Base-by-base conservation (phyloP, 2,797 vertebrate species). In the Lacerta viridis region DNA sequence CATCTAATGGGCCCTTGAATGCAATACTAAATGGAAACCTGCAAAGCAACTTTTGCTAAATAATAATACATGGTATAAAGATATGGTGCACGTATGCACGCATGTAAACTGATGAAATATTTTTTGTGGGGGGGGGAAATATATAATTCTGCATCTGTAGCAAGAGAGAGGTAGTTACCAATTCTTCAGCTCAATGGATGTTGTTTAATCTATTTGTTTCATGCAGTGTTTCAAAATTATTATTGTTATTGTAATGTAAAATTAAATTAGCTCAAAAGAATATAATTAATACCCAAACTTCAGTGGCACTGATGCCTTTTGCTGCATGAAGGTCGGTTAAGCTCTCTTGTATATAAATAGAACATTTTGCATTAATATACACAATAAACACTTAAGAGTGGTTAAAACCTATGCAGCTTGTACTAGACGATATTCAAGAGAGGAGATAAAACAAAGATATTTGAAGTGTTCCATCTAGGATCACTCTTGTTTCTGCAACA, bases 181-280 rank as follows among this genome's bases (percentile, higher is more conserved):
- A 89, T 86, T 92, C 85, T 36, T 80, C 78, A 78, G 77, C 80
- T 85, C 84, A 90, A 71, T 91, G 71, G 7, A 10, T 69, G 71
- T 71, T 91, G 91, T 90, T 90, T 94, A 92, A 94, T 92, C 79
- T 36, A 93, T 90, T 93, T 93, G 92, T 94, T 92, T 94, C 85
- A 89, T 55, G 8, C 89, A 93, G 39, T 4, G 2, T 39, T 55
- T 23, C 90, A 90, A 84, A 64, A 88, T 1, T 33, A 95, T 87
- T 76, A 90, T 93, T 92, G 76, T 80, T 84, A 92, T 83, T 64
- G 86, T 77, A 82, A 90, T 91, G 92, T 75, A 89, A 90, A 91
- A 90, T 8, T 91, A 75, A 94, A 92, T 91, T 93, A 88, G 83
- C 89, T 43, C 80, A 92, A 61, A 86, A 90, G 59, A 90, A 75